Conservation (phyloP, 2,797 vertebrate species). For the Lerista edwardsae region DNA sequence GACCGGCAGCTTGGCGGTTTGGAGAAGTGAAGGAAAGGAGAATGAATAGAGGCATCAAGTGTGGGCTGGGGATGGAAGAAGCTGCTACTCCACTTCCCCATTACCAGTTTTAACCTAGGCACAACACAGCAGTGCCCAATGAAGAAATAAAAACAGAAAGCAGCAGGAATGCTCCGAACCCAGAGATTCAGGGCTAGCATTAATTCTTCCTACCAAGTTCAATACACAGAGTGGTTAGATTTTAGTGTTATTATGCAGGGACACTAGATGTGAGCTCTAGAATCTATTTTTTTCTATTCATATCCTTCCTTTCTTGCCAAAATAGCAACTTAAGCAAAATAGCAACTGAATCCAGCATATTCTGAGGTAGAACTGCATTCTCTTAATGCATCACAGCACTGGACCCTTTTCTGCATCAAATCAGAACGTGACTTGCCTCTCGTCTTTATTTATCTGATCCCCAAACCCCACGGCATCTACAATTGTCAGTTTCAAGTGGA, state of each 20-base stretch:
- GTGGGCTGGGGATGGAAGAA: not conserved
- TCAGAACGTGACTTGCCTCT: slow-evolving; percentile 85
- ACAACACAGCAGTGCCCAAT: not conserved
- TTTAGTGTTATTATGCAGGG: not conserved
- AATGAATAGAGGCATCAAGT: too few species aligned
- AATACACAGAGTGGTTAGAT: not conserved
- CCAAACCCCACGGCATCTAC: slow-evolving; percentile 97
- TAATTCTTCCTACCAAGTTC: not conserved
- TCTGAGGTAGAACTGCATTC: not conserved
- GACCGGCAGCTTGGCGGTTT: not conserved
- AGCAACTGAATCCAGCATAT: not conserved
- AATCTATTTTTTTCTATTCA: too few species aligned
- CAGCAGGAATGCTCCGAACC: not conserved
- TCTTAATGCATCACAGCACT: not conserved
- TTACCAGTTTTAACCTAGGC: not conserved
- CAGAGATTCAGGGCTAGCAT: not conserved
- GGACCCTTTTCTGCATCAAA: slow-evolving; percentile 18
- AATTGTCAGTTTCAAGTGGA: slow-evolving; percentile 94
- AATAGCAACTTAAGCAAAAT: too few species aligned
- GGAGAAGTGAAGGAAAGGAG: not conserved
- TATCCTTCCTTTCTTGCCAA: too few species aligned
- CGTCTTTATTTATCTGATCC: slow-evolving; percentile 98
- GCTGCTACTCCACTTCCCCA: not conserved
- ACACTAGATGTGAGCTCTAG: not conserved
- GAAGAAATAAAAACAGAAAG: not conserved